Conservation (phyloP, 2,797 vertebrate species). For the Molossus alvarezi region DNA sequence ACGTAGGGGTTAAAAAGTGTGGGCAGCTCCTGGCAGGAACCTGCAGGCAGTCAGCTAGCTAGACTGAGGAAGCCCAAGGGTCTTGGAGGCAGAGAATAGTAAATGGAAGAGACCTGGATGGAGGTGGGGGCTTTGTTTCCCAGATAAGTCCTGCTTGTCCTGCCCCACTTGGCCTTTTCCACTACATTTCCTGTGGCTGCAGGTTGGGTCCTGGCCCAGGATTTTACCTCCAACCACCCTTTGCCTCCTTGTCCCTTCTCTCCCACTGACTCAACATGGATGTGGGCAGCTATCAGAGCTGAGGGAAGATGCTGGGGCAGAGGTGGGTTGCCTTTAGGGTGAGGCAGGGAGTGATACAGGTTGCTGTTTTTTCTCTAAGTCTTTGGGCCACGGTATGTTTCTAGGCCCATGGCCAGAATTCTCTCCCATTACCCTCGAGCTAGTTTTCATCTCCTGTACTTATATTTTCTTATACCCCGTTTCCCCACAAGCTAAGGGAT, state of each 20-base stretch:
- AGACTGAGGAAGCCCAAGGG: not conserved
- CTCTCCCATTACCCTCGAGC: not conserved
- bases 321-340: not conserved
- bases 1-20: not conserved
- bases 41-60: not conserved
- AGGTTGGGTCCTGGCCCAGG: not conserved
- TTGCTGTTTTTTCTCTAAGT: not conserved
- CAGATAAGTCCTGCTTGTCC: not conserved
- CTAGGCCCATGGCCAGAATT: not conserved
- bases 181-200: not conserved
- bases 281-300: not conserved
- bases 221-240: not conserved
- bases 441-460: not conserved
- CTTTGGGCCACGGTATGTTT: not conserved
- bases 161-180: not conserved
- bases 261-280: not conserved
- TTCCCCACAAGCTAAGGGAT: not conserved
- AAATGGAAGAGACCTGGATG: not conserved
- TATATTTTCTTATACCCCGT: not conserved
- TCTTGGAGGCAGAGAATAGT: not conserved
- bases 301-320: not conserved
- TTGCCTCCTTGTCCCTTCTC: not conserved
- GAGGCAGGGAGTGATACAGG: not conserved
- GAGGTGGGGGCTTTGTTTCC: not conserved
- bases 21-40: not conserved